Evolutionary conservation across 2,113 vertebrate genomes (phyloP), one percentile per base, ranked within the genome.

Genomic region (Circaetus gallicus): DNA sequence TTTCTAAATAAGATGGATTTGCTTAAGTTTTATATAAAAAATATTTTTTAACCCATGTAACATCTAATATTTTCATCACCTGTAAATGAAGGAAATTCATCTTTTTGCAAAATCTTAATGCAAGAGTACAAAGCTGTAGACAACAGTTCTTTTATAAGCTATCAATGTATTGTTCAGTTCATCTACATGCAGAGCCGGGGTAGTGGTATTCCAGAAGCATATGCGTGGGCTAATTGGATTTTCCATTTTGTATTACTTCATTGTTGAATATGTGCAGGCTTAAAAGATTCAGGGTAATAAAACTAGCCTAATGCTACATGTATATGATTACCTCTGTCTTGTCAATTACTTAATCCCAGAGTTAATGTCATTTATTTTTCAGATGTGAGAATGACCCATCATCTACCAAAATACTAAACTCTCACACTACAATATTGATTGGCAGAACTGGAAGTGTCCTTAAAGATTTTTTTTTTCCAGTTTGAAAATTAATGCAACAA

Each of bases 171-270:
- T 90, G 70, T 90, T 95, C 73, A 58, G 58, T 93, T 93, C 91
- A 93, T 93, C 95, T 86, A 42, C 63, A 71, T 78, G 83, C 91
- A 77, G 80, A 92, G 63, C 65, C 86, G 77, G 50, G 63, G 21
- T 42, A 71, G 74, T 82, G 81, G 56, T 87, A 89, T 95, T 95
- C 82, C 94, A 81, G 77, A 94, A 93, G 81, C 80, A 78, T 92
- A 47, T 90, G 81, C 19, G 11, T 87, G 81, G 72, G 76, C 93
- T 98, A 98, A 97, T 97, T 97, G 93, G 88, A 97, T 97, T 97
- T 97, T 97, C 86, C 78, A 89, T 93, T 95, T 96, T 94, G 17
- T 66, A 80, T 97, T 73, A 76, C 76, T 96, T 93, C 91, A 89
- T 86, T 89, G 95, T 95, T 96, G 87, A 95, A 77, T 80, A 86